Conservation (phyloP, 1,140 invertebrate genomes). For the Drosophila trapezifrons region DNA sequence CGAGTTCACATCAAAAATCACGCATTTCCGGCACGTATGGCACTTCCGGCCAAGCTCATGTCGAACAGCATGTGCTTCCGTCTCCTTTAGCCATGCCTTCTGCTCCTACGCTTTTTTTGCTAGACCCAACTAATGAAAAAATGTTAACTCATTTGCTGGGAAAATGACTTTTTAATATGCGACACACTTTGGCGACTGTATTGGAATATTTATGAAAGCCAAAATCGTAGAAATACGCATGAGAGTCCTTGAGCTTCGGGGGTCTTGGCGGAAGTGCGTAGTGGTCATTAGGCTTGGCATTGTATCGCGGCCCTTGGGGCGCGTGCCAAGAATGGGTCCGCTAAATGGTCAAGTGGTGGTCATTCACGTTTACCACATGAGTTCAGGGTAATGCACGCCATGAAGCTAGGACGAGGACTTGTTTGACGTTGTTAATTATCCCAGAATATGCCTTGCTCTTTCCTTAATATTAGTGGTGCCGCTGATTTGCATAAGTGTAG, state of each 20-base stretch:
- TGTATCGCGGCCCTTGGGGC: constrained; percentile 44
- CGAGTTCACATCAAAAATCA: constrained; percentile 56
- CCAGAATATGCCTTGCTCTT: constrained; percentile 26
- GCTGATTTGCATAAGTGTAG: constrained; percentile 64
- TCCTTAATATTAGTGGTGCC: constrained; percentile 1
- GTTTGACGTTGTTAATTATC: constrained; percentile 54
- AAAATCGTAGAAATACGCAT: constrained; percentile 46
- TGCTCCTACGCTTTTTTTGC: neutral
- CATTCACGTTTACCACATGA: constrained; percentile 52
- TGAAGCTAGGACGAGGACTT: constrained; percentile 6
- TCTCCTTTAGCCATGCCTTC: neutral
- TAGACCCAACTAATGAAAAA: constrained; percentile 30
- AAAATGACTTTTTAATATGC: constrained; percentile 82
- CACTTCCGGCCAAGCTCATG: constrained; percentile 70
- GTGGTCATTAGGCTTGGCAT: constrained; percentile 64
- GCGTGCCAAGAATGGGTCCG: constrained; percentile 42
- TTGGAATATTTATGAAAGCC: constrained; percentile 72
- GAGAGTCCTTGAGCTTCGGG: constrained; percentile 53
- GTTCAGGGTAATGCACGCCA: constrained; percentile 36
- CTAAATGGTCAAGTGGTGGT: constrained; percentile 59
- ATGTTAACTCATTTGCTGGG: constrained; percentile 76
- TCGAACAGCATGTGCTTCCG: constrained; percentile 69
- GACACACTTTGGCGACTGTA: constrained; percentile 55
- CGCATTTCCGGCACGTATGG: constrained; percentile 81
- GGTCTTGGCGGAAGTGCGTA: constrained; percentile 66